phyloP scores from a whole-genome alignment of 2,888 invertebrate genomes.

The Pollenia angustigena region DNA sequence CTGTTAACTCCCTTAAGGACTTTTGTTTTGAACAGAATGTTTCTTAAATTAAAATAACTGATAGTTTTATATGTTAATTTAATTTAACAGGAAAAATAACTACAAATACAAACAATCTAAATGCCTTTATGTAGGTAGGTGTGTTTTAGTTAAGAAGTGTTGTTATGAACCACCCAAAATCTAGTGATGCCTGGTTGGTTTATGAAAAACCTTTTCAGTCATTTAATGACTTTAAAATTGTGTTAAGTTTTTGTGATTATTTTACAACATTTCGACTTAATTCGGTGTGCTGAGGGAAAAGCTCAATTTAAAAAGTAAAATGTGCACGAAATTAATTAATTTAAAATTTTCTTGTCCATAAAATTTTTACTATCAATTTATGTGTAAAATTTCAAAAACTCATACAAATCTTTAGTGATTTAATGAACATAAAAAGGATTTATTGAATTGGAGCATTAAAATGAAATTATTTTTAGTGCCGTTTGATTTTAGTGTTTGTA shows the following conservation, averaged over 20 bases:
- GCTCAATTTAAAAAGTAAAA: conserved; percentile 33
- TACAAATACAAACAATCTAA: neutral
- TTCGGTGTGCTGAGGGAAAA: conserved; percentile 16
- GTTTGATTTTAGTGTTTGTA: neutral
- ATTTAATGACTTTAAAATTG: conserved; percentile 53
- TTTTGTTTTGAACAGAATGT: conserved; percentile 34
- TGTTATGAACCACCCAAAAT: neutral
- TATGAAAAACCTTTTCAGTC: conserved; percentile 40
- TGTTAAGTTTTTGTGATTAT: conserved; percentile 35
- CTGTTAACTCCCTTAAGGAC: conserved; percentile 44
- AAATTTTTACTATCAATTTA: conserved; percentile 50
- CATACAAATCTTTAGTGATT: conserved; percentile 8
- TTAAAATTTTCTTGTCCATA: conserved; percentile 41
- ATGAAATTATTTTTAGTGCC: neutral
- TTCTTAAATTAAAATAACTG: conserved; percentile 42
- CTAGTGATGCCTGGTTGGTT: neutral
- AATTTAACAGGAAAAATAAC: neutral
- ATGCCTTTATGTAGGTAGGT: neutral
- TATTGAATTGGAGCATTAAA: neutral
- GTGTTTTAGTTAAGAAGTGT: neutral
- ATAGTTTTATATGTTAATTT: conserved; percentile 63
- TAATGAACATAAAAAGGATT: neutral
- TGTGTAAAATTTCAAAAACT: conserved; percentile 16
- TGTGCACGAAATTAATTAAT: conserved; percentile 54
- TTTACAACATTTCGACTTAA: neutral